These are phyloP conservation scores for Taeniopygia guttata DNA, from an alignment of 2,797 vertebrate genomes.

Conservation along the genomic window DNA sequence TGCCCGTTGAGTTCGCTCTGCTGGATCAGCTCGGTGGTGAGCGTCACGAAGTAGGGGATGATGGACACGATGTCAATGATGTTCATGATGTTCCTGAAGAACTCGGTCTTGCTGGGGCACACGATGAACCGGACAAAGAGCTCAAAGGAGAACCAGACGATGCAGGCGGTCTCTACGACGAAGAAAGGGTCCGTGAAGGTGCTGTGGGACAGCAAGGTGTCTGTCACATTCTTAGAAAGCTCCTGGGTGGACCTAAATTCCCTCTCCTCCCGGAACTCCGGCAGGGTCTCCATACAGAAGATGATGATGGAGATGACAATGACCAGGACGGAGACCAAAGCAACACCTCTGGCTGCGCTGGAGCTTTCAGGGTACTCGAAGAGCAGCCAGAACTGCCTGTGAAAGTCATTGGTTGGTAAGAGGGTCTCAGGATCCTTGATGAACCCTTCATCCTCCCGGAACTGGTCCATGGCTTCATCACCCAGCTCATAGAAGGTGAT, in stretches of 20 bases:
- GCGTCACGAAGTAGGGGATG: constrained; percentile 94
- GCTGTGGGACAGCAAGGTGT: constrained; percentile 70
- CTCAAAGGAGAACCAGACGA: constrained; percentile 98
- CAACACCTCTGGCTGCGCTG: constrained; percentile 88
- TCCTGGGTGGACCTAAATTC: constrained; percentile 78
- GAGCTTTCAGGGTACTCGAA: constrained; percentile 98
- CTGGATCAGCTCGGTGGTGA: constrained; percentile 91
- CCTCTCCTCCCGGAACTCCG: constrained; percentile 90
- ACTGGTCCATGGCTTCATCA: constrained; percentile 93
- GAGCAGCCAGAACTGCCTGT: constrained; percentile 95
- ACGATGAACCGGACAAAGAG: constrained; percentile 87
- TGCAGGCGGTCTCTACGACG: constrained; percentile 92
- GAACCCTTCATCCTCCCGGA: constrained; percentile 95
- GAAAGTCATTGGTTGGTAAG: constrained; percentile 88
- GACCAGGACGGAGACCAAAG: constrained; percentile 92
- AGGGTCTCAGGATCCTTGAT: constrained; percentile 89
- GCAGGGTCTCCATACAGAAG: constrained; percentile 97
- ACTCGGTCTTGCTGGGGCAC: constrained; percentile 94
- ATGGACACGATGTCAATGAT: constrained; percentile 96
- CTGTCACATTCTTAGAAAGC: constrained; percentile 66
- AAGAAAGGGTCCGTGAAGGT: constrained; percentile 95
- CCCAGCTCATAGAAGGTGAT: constrained; percentile 96
- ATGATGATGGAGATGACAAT: constrained; percentile 97
- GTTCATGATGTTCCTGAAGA: constrained; percentile 98
- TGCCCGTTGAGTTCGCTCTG: constrained; percentile 80